A percentile compares a stretch with the other conserved stretches of the same genome.
Evolutionary conservation across 23 tunicate species (phyloP).

Genomic region (Ascidia mentula): DNA sequence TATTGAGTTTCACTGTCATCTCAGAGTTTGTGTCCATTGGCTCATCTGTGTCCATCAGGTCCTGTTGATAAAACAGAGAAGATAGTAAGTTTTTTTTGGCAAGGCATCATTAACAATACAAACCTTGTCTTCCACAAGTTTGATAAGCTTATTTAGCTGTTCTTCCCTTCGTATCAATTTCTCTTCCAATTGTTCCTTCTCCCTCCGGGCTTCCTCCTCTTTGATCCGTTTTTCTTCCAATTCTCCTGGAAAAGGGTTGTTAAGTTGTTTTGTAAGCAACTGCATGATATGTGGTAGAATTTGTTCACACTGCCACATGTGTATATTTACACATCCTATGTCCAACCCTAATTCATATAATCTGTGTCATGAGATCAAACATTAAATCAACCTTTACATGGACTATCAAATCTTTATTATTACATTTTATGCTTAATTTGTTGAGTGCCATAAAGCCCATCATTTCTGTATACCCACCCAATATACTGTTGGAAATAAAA

Average conservation of each 20-base stretch:
- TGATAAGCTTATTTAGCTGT: conserved; percentile 18
- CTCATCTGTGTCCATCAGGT: neutral
- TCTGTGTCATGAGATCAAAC: no score
- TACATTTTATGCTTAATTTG: no score
- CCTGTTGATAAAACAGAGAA: neutral
- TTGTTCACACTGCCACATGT: no score
- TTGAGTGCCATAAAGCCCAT: no score
- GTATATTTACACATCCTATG: no score
- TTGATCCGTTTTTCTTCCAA: neutral
- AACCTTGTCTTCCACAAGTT: neutral
- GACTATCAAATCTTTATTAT: no score
- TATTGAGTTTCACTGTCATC: neutral
- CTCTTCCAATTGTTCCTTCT: neutral
- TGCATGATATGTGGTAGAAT: no score
- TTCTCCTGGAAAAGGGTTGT: neutral
- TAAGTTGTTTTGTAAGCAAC: no score
- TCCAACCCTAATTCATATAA: no score
- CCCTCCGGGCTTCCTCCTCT: neutral
- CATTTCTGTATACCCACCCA: no score
- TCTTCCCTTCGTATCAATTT: conserved; percentile 15
- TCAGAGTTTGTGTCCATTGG: neutral
- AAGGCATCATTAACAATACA: neutral
- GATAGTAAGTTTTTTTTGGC: neutral
- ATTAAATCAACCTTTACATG: no score
- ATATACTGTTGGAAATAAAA: no score